Conservation (phyloP, 2,113 vertebrate genomes). For the Opisthocomus hoazin region DNA sequence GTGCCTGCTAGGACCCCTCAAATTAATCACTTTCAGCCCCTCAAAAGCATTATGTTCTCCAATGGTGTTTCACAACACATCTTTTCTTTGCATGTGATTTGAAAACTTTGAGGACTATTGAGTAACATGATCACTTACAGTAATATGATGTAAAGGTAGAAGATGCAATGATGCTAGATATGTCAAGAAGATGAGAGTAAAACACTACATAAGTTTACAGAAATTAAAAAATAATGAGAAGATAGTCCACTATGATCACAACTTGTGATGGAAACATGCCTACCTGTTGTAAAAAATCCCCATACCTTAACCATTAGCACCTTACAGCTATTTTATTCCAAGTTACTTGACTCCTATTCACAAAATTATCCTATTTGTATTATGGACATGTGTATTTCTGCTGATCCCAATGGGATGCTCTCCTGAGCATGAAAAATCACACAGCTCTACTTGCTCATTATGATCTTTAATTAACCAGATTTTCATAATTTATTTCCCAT, state of each 20-base stretch:
- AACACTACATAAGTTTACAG: neutral
- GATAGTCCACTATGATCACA: neutral
- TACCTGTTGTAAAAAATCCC: neutral
- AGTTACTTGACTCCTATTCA: neutral
- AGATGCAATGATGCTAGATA: neutral
- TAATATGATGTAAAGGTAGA: neutral
- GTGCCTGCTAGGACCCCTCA: neutral
- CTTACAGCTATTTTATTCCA: neutral
- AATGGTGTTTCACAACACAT: neutral
- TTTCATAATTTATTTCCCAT: neutral
- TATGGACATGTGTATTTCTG: neutral
- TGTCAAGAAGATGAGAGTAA: neutral
- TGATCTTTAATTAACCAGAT: neutral
- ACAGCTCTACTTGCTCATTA: neutral
- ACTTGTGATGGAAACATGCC: neutral
- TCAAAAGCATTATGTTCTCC: neutral
- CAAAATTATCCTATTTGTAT: neutral
- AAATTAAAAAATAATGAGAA: neutral
- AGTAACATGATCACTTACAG: neutral
- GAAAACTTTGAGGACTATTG: neutral
- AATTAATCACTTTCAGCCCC: too few species aligned
- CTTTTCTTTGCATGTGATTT: neutral
- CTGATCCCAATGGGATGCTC: neutral
- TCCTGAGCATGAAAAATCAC: neutral
- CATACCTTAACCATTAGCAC: neutral